A percentile compares a stretch with the other conserved stretches of the same genome.
These are phyloP conservation scores for Aculops lycopersici DNA, from an alignment of 1,140 invertebrate species.

Conservation along the genomic window DNA sequence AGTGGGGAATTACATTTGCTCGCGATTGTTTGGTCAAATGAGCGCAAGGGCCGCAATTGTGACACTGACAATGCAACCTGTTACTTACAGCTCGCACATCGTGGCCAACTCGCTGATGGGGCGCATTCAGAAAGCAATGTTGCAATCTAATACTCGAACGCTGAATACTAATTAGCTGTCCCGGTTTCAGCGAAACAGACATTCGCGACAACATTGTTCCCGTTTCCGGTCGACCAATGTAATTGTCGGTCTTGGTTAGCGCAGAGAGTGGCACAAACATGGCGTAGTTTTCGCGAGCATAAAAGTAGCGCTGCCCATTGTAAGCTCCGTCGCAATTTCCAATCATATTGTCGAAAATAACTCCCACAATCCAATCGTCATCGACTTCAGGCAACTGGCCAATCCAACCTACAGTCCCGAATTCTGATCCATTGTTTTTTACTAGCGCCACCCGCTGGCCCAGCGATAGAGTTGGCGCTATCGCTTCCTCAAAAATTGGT, in stretches of 20 bases:
- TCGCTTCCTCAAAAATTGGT: conserved; percentile 6
- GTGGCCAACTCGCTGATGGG: conserved; percentile 5
- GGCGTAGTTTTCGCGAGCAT: conserved; percentile 26
- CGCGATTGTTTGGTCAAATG: neutral
- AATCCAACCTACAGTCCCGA: conserved; percentile 22
- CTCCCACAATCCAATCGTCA: conserved; percentile 20
- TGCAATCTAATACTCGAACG: conserved; percentile 4
- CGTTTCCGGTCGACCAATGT: conserved; percentile 6
- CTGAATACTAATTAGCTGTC: conserved; percentile 10
- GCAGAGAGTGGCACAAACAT: conserved; percentile 21
- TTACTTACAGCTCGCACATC: neutral
- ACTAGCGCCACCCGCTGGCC: conserved; percentile 24
- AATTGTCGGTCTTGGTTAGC: conserved; percentile 19
- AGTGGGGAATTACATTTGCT: no score
- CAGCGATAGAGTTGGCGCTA: conserved; percentile 14
- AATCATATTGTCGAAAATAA: conserved; percentile 20
- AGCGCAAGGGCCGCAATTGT: neutral
- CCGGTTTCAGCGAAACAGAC: conserved; percentile 9
- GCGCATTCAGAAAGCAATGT: conserved; percentile 9
- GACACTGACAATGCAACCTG: neutral
- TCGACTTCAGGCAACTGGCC: conserved; percentile 19
- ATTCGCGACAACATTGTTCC: conserved; percentile 9
- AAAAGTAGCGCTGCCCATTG: conserved; percentile 31
- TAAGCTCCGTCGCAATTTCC: conserved; percentile 30
- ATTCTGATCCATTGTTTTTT: conserved; percentile 18